Conservation (phyloP, 2,797 vertebrate species). For the Takifugu ocellatus region DNA sequence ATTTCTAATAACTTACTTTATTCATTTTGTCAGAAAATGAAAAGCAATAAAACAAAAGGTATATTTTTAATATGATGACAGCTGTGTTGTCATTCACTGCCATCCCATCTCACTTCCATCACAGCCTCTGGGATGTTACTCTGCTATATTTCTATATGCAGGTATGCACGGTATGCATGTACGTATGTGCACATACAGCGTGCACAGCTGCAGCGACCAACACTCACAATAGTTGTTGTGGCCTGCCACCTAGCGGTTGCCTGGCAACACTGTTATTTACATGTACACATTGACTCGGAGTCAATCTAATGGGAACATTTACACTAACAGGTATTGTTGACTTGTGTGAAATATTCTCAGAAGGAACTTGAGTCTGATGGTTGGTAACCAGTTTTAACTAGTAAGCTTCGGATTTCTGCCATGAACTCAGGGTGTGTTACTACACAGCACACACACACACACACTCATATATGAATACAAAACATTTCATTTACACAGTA, state of each 20-base stretch:
- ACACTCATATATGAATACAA: background rate
- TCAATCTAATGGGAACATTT: constrained; percentile 43
- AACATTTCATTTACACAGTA: too few species aligned
- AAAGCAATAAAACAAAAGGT: too few species aligned
- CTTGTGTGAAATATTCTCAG: background rate
- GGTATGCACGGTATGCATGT: too few species aligned
- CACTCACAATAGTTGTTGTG: constrained; percentile 23
- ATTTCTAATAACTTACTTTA: too few species aligned
- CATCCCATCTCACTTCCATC: too few species aligned
- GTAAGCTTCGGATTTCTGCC: background rate
- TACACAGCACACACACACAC: background rate
- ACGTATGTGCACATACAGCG: background rate
- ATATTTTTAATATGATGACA: too few species aligned
- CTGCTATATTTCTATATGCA: too few species aligned
- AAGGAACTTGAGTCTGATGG: constrained; percentile 6
- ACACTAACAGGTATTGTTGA: constrained; percentile 20
- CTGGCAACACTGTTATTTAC: constrained; percentile 41
- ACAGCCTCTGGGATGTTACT: too few species aligned
- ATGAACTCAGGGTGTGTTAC: background rate
- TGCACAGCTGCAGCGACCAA: constrained; percentile 4
- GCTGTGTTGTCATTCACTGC: too few species aligned
- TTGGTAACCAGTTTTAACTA: background rate
- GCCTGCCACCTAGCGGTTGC: constrained; percentile 62
- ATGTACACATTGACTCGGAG: constrained; percentile 47
- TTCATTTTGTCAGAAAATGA: too few species aligned